A percentile compares a stretch with the other conserved stretches of the same genome.
These are phyloP conservation scores for Oscheius myriophilus DNA, from an alignment of 2,888 invertebrate genomes.

Conservation along the genomic window DNA sequence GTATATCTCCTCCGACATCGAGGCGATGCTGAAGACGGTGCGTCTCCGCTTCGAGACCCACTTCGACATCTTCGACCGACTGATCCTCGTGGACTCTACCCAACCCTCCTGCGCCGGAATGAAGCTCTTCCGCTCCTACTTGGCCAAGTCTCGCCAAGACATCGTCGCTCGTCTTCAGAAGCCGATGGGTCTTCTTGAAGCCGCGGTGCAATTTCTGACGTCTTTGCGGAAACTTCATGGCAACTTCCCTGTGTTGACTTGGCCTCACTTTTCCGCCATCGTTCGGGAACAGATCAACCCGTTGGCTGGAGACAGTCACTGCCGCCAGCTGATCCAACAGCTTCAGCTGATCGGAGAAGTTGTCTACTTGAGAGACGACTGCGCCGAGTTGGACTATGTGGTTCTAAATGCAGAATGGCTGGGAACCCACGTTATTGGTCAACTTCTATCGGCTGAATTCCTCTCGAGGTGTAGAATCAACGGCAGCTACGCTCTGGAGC, in stretches of 20 bases:
- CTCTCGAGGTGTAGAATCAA: conserved; percentile 76
- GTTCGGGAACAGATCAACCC: conserved; percentile 76
- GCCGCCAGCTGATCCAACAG: conserved; percentile 77
- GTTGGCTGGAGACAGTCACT: conserved; percentile 78
- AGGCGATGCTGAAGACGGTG: conserved; percentile 72
- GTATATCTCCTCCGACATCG: conserved; percentile 76
- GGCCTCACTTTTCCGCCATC: conserved; percentile 75
- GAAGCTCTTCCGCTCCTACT: conserved; percentile 76
- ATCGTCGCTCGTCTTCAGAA: conserved; percentile 74
- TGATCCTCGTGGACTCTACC: conserved; percentile 78
- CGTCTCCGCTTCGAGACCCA: conserved; percentile 75
- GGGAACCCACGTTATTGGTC: conserved; percentile 79
- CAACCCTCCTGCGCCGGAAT: conserved; percentile 77
- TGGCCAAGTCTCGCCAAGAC: conserved; percentile 75
- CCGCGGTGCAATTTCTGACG: conserved; percentile 71
- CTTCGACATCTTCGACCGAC: conserved; percentile 76
- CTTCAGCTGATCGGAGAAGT: conserved; percentile 79
- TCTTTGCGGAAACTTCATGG: conserved; percentile 76
- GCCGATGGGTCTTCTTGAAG: conserved; percentile 77
- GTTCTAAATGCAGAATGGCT: conserved; percentile 80
- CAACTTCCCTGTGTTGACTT: conserved; percentile 78
- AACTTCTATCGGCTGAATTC: conserved; percentile 75
- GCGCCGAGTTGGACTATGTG: conserved; percentile 76
- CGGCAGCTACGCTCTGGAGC: conserved; percentile 81
- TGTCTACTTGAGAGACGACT: conserved; percentile 76